Evolutionary conservation across 2,888 invertebrate genomes (phyloP), one percentile per base, ranked within the genome.

Genomic region (Trichogramma evanescens): DNA sequence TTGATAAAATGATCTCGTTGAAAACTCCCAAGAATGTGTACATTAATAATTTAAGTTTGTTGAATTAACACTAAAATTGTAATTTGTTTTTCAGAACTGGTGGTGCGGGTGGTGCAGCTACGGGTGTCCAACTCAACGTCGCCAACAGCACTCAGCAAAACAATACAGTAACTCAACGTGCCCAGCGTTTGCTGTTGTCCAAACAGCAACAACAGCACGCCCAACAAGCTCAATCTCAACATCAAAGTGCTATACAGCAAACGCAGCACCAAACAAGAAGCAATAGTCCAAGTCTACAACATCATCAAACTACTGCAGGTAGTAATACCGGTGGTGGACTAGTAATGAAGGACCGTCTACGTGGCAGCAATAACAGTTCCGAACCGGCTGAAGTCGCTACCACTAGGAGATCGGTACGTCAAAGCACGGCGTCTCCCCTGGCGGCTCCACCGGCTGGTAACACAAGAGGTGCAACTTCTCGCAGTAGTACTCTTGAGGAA

Each of bases 391-490:
- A 26, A 26, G 26, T 26, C 26, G 26, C 26, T 26, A 2, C 26
- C 26, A 78, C 77, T 45, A 73, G 77, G 59, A 71, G 77, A 61
- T 78, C 77, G 51, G 77, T 78, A 58, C 72, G 77, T 58, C 77
- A 78, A 63, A 78, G 75, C 65, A 69, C 77, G 45, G 74, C 77
- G 53, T 78, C 77, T 56, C 77, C 77, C 40, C 66, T 78, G 53
- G 77, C 76, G 56, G 74, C 77, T 56, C 26, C 26, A 26, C 77
- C 77, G 44, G 77, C 77, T 70, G 75, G 77, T 66, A 78, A 77
- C 66, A 78, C 77, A 44, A 72, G 78, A 65, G 77, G 77, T 61
- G 78, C 78, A 46, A 74, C 76, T 53, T 76, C 78, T 48, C 73
- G 77, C 69, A 72, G 77, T 44, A 26, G 26, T 26, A 26, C 26